phyloP scores from a whole-genome alignment of 2,113 vertebrate species.

The Recurvirostra avosetta region DNA sequence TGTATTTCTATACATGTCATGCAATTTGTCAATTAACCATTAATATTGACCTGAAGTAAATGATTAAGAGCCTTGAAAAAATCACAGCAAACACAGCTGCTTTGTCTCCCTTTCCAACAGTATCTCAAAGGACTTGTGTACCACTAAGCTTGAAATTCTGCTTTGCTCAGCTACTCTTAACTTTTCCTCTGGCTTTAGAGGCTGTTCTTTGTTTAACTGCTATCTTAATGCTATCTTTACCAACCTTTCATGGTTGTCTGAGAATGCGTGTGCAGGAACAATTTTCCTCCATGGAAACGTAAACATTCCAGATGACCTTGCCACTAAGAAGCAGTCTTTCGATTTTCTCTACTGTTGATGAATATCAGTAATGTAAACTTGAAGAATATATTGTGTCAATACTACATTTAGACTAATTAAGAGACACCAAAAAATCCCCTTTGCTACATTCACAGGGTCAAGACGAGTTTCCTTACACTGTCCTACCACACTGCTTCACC shows the following conservation, averaged over 20 bases:
- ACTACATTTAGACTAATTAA: background rate
- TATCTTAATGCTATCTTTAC: background rate
- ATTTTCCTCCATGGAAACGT: background rate
- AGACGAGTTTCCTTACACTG: background rate
- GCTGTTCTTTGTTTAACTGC: background rate
- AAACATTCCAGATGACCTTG: background rate
- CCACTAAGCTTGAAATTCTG: background rate
- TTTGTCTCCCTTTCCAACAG: background rate
- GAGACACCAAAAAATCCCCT: background rate
- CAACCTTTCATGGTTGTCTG: background rate
- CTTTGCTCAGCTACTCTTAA: background rate
- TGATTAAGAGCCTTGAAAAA: background rate
- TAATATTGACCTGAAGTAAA: background rate
- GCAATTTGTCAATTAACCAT: background rate
- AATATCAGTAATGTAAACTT: background rate
- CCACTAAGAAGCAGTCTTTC: background rate
- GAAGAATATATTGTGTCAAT: background rate
- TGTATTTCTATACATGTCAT: background rate
- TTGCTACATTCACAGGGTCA: background rate
- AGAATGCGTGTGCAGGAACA: background rate
- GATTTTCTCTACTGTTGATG: background rate
- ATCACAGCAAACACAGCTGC: background rate
- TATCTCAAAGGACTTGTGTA: background rate
- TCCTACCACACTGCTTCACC: background rate
- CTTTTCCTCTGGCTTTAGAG: background rate